Evolutionary conservation across 2,888 invertebrate species (phyloP), one percentile per base, ranked within the genome.

Genomic region (Tachina grossa): DNA sequence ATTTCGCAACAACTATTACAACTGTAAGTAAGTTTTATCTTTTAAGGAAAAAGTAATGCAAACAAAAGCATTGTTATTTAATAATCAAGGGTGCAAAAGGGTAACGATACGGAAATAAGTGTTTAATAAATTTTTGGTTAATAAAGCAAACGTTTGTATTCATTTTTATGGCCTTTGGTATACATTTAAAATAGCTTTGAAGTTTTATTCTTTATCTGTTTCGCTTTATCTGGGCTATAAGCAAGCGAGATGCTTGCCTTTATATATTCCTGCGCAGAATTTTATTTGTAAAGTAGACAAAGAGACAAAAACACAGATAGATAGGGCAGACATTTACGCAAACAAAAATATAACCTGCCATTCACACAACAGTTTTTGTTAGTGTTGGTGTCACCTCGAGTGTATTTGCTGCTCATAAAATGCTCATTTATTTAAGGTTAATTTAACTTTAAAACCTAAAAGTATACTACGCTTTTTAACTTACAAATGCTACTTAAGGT

Each of bases 81-180:
- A 59, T 71, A 68, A 78, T 78, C 77, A 53, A 43, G 75, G 83
- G 65, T 66, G 79, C 22, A 47, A 76, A 63, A 83, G 83, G 79
- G 47, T 80, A 85, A 85, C 76, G 83, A 85, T 83, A 76, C 79
- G 79, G 75, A 85, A 83, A 76, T 85, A 85, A 83, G 79, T 76
- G 71, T 80, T 85, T 83, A 85, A 85, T 85, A 85, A 83, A 85
- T 85, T 85, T 63, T 79, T 75, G 83, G 75, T 83, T 85, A 85
- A 83, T 83, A 85, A 76, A 85, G 74, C 69, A 79, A n/a, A 47
- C 51, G 31, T 77, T 72, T 72, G 51, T 39, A 68, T 66, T 47
- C 45, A 53, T n/a, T 81, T 81, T 81, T 81, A 81, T 81, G 49
- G 47, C 81, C 66, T 68, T 75, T 74, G 16, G n/a, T 51, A 74